A percentile compares a stretch with the other conserved stretches of the same genome.
phyloP scores from a whole-genome alignment of 1,140 invertebrate genomes.

The Atta cephalotes region DNA sequence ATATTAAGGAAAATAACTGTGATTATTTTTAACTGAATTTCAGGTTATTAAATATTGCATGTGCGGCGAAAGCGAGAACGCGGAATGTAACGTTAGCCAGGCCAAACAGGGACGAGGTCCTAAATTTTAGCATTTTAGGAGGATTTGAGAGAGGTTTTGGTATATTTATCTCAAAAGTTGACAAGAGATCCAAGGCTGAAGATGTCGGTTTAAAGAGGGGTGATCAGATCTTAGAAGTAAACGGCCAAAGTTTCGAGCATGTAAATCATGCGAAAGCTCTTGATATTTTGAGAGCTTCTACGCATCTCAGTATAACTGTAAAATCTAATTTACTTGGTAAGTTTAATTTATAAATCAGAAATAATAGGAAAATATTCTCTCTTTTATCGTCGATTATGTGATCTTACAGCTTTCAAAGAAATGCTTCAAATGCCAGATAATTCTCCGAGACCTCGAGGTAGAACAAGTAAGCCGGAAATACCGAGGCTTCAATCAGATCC shows the following conservation, averaged over 20 bases:
- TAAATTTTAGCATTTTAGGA: constrained; percentile 97
- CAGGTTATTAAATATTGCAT: constrained; percentile 96
- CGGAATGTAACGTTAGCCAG: constrained; percentile 96
- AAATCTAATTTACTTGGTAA: constrained; percentile 97
- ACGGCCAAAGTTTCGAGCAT: constrained; percentile 98
- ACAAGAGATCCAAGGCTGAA: constrained; percentile 96
- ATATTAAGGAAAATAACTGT: neutral
- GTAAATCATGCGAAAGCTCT: constrained; percentile 95
- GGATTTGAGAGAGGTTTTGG: constrained; percentile 96
- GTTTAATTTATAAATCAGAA: constrained; percentile 45
- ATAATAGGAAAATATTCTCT: constrained; percentile 18
- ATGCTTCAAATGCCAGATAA: constrained; percentile 95
- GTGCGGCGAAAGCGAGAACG: constrained; percentile 97
- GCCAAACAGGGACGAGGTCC: constrained; percentile 95
- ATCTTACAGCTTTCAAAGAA: constrained; percentile 90
- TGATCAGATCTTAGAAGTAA: constrained; percentile 99
- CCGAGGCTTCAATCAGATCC: constrained; percentile 89
- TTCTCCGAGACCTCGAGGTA: constrained; percentile 90
- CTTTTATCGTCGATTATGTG: constrained; percentile 64
- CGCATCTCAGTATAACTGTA: constrained; percentile 98
- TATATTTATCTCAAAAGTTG: constrained; percentile 98
- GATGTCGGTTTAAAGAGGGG: constrained; percentile 98
- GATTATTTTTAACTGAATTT: constrained; percentile 79
- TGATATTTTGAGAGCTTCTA: constrained; percentile 96
- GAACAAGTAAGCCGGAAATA: constrained; percentile 87